Evolutionary conservation across 1,140 invertebrate genomes (phyloP).

Genomic region (Prorops nasuta): DNA sequence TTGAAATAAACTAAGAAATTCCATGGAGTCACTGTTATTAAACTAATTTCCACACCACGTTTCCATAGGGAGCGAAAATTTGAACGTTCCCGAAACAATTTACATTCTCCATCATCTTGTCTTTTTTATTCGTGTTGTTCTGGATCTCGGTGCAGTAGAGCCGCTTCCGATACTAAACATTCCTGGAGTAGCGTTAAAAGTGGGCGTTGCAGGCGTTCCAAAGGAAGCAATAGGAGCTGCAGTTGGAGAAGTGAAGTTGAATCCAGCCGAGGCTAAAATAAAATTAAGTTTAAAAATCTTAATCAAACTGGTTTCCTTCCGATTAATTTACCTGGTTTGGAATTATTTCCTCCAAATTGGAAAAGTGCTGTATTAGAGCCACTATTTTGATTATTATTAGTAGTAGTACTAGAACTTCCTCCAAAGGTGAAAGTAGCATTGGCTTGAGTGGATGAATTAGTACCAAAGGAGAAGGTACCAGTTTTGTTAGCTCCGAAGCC

Average conservation of each 20-base stretch:
- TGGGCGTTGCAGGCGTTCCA: constrained; percentile 20
- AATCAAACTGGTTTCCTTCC: too few species aligned
- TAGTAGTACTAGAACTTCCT: neutral
- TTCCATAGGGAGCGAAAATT: too few species aligned
- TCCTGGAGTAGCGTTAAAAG: constrained; percentile 34
- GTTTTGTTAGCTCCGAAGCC: constrained; percentile 13
- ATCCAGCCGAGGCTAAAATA: constrained; percentile 28
- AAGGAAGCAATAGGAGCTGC: constrained; percentile 28
- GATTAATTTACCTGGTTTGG: constrained; percentile 42
- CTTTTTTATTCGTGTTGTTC: constrained; percentile 36
- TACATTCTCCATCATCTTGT: constrained; percentile 55
- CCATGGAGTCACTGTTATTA: too few species aligned
- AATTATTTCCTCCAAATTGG: constrained; percentile 36
- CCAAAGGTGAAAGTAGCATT: constrained; percentile 25
- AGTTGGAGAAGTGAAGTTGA: constrained; percentile 41
- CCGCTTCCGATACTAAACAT: constrained; percentile 56
- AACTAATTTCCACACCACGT: too few species aligned
- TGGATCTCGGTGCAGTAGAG: constrained; percentile 45
- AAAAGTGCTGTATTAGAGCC: constrained; percentile 26
- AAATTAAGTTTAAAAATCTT: too few species aligned
- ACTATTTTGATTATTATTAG: constrained; percentile 12
- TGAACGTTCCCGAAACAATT: too few species aligned
- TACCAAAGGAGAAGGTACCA: constrained; percentile 17
- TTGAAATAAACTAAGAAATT: too few species aligned
- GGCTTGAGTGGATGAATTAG: constrained; percentile 6